Percentiles rank a stretch among this genome's conserved stretches.
Conservation (phyloP, 2,113 vertebrate genomes). For the Eubucco bourcierii region DNA sequence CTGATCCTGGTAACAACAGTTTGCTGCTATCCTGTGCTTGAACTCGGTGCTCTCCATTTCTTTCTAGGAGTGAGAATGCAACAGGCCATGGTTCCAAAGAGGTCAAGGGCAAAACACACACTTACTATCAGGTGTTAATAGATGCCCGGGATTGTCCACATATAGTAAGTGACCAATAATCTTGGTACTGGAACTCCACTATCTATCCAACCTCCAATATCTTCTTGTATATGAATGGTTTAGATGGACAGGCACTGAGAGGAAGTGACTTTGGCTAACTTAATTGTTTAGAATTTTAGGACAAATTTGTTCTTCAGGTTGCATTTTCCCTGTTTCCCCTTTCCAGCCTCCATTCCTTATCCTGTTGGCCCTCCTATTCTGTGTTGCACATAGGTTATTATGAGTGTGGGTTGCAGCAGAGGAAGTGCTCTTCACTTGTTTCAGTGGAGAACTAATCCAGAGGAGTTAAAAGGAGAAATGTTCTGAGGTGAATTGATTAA, state of each 20-base stretch:
- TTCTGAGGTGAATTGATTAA: background rate
- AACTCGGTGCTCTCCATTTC: background rate
- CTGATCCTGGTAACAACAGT: background rate
- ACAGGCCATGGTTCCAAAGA: conserved; percentile 91
- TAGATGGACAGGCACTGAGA: background rate
- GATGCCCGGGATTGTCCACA: conserved; percentile 95
- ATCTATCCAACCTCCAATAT: background rate
- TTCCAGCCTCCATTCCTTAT: background rate
- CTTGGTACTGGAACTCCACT: background rate
- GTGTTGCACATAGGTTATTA: background rate
- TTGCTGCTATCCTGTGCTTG: background rate
- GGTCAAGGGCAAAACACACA: conserved; percentile 96
- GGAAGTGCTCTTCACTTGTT: background rate
- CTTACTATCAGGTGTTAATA: conserved; percentile 96
- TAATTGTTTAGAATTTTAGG: background rate
- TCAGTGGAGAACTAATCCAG: background rate
- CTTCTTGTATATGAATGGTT: rapidly evolving
- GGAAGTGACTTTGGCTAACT: background rate
- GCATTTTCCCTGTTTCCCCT: background rate
- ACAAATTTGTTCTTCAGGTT: background rate
- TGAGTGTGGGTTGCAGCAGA: background rate
- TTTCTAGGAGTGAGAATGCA: conserved; percentile 76
- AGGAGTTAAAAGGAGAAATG: background rate
- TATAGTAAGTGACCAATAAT: conserved; percentile 84
- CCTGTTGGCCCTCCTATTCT: background rate